phyloP scores from a whole-genome alignment of 2,797 vertebrate genomes.

The Periparus ater region DNA sequence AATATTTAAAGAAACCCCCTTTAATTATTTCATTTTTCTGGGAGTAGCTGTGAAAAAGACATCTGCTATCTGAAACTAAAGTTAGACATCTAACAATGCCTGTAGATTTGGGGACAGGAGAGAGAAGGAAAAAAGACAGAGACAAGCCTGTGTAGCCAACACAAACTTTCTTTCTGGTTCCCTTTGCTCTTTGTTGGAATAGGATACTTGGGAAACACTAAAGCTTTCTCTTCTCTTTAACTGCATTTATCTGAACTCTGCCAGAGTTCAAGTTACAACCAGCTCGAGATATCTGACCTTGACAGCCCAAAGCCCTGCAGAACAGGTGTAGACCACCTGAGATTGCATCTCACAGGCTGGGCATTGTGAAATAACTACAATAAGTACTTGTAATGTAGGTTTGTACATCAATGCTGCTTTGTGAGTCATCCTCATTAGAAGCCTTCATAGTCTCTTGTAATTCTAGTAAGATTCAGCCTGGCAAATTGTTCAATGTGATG shows the following conservation, averaged over 20 bases:
- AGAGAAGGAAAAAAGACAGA: background rate
- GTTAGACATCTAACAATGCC: background rate
- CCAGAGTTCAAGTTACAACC: conserved; percentile 31
- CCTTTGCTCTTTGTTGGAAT: conserved; percentile 9
- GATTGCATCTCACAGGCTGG: conserved; percentile 53
- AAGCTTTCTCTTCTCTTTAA: conserved; percentile 27
- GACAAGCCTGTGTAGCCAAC: background rate
- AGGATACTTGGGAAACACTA: background rate
- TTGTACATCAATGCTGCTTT: conserved; percentile 54
- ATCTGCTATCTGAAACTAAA: conserved; percentile 4
- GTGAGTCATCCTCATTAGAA: conserved; percentile 51
- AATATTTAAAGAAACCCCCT: background rate
- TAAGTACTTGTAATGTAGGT: conserved; percentile 57
- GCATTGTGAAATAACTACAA: conserved; percentile 67
- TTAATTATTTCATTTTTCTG: background rate
- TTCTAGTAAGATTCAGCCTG: background rate
- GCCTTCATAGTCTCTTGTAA: background rate
- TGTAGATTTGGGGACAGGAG: background rate
- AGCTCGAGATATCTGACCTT: conserved; percentile 51
- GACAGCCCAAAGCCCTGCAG: conserved; percentile 38
- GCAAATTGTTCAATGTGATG: conserved; percentile 48
- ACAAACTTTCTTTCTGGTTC: conserved; percentile 10
- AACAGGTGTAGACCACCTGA: conserved; percentile 66
- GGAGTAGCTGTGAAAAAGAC: background rate
- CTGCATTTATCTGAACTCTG: conserved; percentile 11